Conservation (phyloP, 2,113 vertebrate species). For the Lagopus muta region DNA sequence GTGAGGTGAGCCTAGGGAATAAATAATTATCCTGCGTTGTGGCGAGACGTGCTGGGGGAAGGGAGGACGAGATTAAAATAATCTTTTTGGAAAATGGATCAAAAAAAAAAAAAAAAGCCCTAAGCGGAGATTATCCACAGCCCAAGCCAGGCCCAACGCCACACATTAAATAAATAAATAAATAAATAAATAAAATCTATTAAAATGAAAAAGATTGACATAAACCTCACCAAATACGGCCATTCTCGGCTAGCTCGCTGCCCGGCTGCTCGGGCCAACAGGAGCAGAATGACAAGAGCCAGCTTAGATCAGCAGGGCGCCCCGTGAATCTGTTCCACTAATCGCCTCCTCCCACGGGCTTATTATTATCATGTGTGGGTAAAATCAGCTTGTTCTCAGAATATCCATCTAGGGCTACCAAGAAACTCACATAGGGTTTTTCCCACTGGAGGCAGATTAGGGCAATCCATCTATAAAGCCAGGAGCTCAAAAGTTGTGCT, state of each 20-base stretch:
- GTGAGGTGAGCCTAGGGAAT: conserved; percentile 23
- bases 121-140: conserved; percentile 60
- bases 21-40: conserved; percentile 30
- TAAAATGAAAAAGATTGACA: conserved; percentile 42
- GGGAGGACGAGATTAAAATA: conserved; percentile 59
- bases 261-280: background rate
- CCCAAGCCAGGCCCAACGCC: background rate
- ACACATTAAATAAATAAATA: conserved; percentile 45
- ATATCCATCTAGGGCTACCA: background rate
- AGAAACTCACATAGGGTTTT: background rate
- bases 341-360: background rate
- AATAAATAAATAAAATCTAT: background rate
- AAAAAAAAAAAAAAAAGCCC: conserved; percentile 19
- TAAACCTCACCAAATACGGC: background rate
- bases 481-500: background rate
- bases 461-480: background rate
- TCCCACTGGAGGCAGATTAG: background rate
- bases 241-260: background rate
- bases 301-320: background rate
- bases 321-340: conserved; percentile 30
- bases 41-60: background rate
- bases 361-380: background rate
- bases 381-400: conserved; percentile 18
- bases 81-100: conserved; percentile 68
- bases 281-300: background rate